phyloP scores from a whole-genome alignment of 2,113 vertebrate species.

The Chunga burmeisteri region DNA sequence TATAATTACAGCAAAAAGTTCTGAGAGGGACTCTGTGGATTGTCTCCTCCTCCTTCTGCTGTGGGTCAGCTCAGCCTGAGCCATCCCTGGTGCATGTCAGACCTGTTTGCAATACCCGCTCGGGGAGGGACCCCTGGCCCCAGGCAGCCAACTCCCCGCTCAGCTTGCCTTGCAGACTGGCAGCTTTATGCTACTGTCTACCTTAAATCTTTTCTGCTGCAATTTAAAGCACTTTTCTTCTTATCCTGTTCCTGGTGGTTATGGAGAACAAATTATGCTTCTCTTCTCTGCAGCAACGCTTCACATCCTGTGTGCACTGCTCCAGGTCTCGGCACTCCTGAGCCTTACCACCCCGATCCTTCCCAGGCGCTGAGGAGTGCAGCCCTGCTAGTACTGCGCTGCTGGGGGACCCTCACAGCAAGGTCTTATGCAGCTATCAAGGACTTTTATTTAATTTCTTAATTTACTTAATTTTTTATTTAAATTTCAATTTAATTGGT shows the following conservation, averaged over 20 bases:
- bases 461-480: background rate
- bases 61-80: background rate
- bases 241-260: background rate
- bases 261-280: background rate
- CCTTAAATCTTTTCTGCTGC: background rate
- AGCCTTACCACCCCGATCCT: background rate
- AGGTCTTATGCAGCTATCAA: background rate
- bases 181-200: background rate
- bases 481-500: background rate
- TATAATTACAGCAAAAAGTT: background rate
- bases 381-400: background rate
- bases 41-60: background rate
- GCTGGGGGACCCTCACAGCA: background rate
- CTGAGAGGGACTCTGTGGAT: background rate
- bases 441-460: background rate
- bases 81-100: no score
- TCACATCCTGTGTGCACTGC: fast-evolving
- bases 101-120: background rate
- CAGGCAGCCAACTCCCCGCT: background rate
- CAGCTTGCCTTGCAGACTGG: background rate
- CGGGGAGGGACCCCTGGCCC: background rate
- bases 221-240: background rate
- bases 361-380: background rate
- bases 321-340: background rate
- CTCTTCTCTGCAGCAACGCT: background rate